Evolutionary conservation across 2,113 vertebrate genomes (phyloP).

Genomic region (Sitta europaea): DNA sequence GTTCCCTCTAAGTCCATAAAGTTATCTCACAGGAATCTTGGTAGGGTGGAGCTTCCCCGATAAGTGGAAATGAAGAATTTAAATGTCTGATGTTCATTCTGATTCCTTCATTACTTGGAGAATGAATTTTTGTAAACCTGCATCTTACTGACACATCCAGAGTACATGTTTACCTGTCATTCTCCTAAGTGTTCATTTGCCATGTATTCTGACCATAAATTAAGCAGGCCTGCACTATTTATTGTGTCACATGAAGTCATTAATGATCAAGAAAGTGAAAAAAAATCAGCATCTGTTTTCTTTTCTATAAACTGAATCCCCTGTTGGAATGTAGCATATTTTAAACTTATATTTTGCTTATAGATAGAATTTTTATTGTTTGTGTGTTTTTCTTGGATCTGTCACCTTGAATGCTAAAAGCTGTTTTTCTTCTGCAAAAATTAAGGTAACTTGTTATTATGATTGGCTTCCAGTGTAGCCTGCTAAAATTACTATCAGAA

Average conservation of each 20-base stretch:
- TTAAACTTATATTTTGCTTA: neutral
- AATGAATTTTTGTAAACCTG: neutral
- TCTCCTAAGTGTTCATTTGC: neutral
- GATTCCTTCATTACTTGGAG: neutral
- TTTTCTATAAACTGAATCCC: neutral
- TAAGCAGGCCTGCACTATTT: neutral
- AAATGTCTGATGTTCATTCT: neutral
- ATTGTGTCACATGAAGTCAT: neutral
- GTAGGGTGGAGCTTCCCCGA: accelerated
- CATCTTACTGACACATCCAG: neutral
- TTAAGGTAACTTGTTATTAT: neutral
- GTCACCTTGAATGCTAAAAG: neutral
- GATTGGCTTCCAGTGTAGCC: neutral
- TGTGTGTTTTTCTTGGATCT: neutral
- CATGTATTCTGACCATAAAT: neutral
- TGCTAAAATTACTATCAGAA: neutral
- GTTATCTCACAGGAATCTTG: neutral
- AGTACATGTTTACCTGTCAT: neutral
- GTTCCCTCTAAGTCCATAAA: neutral
- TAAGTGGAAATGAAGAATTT: neutral
- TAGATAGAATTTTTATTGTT: neutral
- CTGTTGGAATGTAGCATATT: neutral
- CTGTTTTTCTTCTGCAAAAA: neutral
- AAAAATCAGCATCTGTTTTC: neutral
- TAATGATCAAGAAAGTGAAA: neutral